A percentile compares a stretch with the other conserved stretches of the same genome.
Evolutionary conservation across 2,888 invertebrate genomes (phyloP).

Genomic region (Hyles lineata): DNA sequence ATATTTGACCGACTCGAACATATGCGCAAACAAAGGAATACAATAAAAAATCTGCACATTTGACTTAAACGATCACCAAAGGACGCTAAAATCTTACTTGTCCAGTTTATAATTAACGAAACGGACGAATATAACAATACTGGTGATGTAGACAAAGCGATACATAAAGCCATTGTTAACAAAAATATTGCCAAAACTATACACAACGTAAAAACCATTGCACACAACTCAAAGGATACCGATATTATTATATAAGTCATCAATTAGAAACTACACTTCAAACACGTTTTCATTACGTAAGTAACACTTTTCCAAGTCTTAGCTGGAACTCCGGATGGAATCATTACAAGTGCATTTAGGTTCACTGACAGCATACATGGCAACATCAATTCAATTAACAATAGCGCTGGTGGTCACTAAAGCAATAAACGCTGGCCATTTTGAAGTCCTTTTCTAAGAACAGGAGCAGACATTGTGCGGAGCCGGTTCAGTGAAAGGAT

Average conservation of each 20-base stretch:
- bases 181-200: not conserved
- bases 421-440: not conserved
- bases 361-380: constrained; percentile 2
- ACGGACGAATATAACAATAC: not conserved
- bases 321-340: not conserved
- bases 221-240: not conserved
- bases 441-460: constrained; percentile 28
- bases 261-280: not conserved
- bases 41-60: not conserved
- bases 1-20: not conserved
- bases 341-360: constrained; percentile 8
- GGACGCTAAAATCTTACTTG: not conserved
- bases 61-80: not conserved
- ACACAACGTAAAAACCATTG: not conserved
- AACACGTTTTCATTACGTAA: not conserved
- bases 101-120: not conserved
- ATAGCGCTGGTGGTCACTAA: not conserved
- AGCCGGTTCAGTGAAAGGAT: constrained; percentile 69
- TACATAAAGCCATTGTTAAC: not conserved
- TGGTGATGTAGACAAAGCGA: not conserved
- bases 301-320: not conserved
- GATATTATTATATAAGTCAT: not conserved
- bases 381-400: constrained; percentile 21
- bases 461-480: constrained; percentile 25
- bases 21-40: constrained; percentile 8